phyloP scores from a whole-genome alignment of 2,888 invertebrate species.

The Vanessa cardui region DNA sequence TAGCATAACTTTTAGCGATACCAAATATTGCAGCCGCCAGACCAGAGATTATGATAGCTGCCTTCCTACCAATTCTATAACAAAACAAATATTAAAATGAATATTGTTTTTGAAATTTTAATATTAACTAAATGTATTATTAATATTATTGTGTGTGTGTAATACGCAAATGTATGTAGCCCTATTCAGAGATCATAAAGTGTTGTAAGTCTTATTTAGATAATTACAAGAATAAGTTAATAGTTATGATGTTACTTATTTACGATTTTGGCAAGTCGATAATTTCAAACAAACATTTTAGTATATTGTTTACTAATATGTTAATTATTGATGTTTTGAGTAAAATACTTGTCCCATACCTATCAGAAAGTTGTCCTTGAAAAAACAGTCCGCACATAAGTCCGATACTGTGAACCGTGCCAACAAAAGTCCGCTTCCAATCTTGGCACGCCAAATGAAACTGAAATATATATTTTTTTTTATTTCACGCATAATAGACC shows the following conservation, averaged over 20 bases:
- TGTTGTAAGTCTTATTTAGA: no score
- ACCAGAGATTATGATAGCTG: slow-evolving; percentile 76
- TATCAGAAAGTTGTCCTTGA: slow-evolving; percentile 82
- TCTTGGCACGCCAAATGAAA: slow-evolving; percentile 52
- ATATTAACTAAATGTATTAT: not conserved
- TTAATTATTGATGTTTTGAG: no score
- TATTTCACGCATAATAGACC: no score
- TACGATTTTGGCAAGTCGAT: no score
- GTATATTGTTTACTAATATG: not conserved
- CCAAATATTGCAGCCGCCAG: slow-evolving; percentile 77
- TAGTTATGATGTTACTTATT: no score
- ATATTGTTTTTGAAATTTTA: not conserved
- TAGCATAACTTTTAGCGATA: slow-evolving; percentile 79
- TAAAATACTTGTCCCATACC: slow-evolving; percentile 35
- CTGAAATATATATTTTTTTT: slow-evolving; percentile 36
- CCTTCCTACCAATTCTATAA: slow-evolving; percentile 78
- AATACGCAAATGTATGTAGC: no score
- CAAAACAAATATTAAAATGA: not conserved
- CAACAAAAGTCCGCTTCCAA: slow-evolving; percentile 75
- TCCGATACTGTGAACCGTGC: slow-evolving; percentile 79
- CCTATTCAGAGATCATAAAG: no score
- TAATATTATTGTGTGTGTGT: not conserved
- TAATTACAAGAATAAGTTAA: no score
- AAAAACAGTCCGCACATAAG: slow-evolving; percentile 80
- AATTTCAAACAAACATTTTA: no score